Conservation (phyloP, 1,140 invertebrate genomes). For the Bombus superbus region DNA sequence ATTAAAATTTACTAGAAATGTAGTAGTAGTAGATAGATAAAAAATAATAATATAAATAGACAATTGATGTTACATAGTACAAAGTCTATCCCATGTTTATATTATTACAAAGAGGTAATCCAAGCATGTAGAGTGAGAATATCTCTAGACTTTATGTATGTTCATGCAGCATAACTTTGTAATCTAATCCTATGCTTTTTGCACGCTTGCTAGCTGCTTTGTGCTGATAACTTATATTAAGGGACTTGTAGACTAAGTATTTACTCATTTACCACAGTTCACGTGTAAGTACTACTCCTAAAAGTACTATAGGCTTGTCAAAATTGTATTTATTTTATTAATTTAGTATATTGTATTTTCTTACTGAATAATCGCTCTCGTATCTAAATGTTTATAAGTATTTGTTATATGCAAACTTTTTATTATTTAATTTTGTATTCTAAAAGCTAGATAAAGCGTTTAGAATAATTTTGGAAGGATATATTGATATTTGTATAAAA, state of each 20-base stretch:
- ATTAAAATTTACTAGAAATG: conserved; percentile 48
- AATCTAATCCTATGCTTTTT: conserved; percentile 75
- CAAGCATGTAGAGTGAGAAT: conserved; percentile 72
- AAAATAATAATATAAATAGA: conserved; percentile 29
- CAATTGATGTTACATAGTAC: conserved; percentile 47
- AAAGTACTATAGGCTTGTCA: background rate
- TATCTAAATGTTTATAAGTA: background rate
- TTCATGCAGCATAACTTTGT: conserved; percentile 74
- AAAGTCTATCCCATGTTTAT: conserved; percentile 54
- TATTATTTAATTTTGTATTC: conserved; percentile 10
- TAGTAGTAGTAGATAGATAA: background rate
- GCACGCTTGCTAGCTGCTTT: conserved; percentile 77
- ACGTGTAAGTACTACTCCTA: conserved; percentile 64
- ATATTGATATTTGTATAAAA: background rate
- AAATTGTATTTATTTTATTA: background rate
- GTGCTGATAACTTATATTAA: conserved; percentile 81
- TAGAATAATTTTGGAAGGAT: background rate
- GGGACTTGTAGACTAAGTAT: conserved; percentile 55
- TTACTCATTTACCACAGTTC: conserved; percentile 70
- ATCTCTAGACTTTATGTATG: conserved; percentile 73
- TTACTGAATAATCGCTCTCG: background rate
- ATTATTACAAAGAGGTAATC: conserved; percentile 68
- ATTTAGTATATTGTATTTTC: background rate
- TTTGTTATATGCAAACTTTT: background rate
- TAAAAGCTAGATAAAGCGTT: background rate